Evolutionary conservation across 2,888 invertebrate genomes (phyloP), one percentile per base, ranked within the genome.

Genomic region (Palloptera scutellata): DNA sequence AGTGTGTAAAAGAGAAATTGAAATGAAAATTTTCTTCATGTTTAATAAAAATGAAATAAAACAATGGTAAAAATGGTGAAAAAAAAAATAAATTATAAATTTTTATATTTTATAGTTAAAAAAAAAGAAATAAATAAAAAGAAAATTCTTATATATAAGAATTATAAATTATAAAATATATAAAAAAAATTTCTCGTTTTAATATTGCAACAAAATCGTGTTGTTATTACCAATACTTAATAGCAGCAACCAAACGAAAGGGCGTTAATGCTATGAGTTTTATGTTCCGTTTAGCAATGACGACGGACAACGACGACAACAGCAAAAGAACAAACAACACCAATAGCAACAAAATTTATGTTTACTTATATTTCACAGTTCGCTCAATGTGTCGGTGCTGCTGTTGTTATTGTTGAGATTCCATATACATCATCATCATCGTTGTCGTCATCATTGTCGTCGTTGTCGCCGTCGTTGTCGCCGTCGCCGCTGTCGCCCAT

Each of bases 351-450:
- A 15, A n/a, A 53, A 63, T 54, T 54, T 20, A 58, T 65, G 64
- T 72, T 75, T 73, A 70, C 70, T 70, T 74, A 71, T 71, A 68
- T 58, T 55, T 30, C 68, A 60, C 53, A 68, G 66, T 64, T 54
- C 58, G 45, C 30, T 30, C 30, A 6, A 30, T 4, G 30, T 52
- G 15, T 53, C 48, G 52, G 53, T 52, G 52, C 53, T 66, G 60
- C 42, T 52, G 70, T 62, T 19, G 58, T 66, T 53, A 55, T 66
- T 69, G 41, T 58, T 61, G 40, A 1, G 15, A 15, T 17, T 52
- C 61, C 51, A 61, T 40, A 42, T 61, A 61, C 53, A 19, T 53
- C 51, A 61, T 61, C 53, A 53, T 53, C 52, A 52, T 61, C 41
- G 57, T 58, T 41, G 57, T 17, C 45, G 54, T 17, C 43, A 52